Evolutionary conservation across 2,888 invertebrate genomes (phyloP), one percentile per base, ranked within the genome.

Genomic region (Pollenia griseotomentosa): DNA sequence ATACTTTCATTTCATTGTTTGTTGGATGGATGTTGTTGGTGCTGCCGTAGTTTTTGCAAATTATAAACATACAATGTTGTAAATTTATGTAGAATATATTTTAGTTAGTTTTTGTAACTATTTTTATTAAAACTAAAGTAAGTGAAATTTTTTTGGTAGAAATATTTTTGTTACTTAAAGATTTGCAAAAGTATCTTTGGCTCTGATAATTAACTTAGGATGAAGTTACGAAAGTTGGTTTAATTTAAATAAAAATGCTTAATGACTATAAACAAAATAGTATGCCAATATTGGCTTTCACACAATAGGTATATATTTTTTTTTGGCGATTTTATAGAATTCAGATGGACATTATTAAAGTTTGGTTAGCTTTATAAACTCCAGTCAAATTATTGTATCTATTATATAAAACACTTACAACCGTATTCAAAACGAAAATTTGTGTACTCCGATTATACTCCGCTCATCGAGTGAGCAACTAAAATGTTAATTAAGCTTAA

Each of bases 61-160:
- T 81, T 71, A 71, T 55, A 10, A 23, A 59, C 40, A 7, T 61
- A 8, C 53, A 51, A 53, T 23, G 42, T 71, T 46, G 9, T 16
- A 16, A 19, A 16, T 51, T 14, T 65, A 46, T 40, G 73, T 63
- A 65, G 6, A 44, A 71, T 51, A 57, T 23, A 48, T 81, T 74
- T 59, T 57, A 0, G 19, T 65, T 48, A 81, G 55, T 65, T 48
- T 68, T 81, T 46, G 19, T 7, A 73, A 81, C 73, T 65, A 81
- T 74, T 74, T 81, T 12, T 81, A 73, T 73, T 81, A 73, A 65
- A 73, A 65, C 65, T 55, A 71, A 73, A 57, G 42, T 61, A 42
- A 70, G 11, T 23, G n/a, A 61, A 3, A 59, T 57, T 16, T 46
- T 57, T 46, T 11, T 19, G 40, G 14, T 19, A 33, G 6, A 57